A percentile compares a stretch with the other conserved stretches of the same genome.
These are phyloP conservation scores for Tringa solitaria DNA, from an alignment of 2,113 vertebrate species.

Conservation along the genomic window DNA sequence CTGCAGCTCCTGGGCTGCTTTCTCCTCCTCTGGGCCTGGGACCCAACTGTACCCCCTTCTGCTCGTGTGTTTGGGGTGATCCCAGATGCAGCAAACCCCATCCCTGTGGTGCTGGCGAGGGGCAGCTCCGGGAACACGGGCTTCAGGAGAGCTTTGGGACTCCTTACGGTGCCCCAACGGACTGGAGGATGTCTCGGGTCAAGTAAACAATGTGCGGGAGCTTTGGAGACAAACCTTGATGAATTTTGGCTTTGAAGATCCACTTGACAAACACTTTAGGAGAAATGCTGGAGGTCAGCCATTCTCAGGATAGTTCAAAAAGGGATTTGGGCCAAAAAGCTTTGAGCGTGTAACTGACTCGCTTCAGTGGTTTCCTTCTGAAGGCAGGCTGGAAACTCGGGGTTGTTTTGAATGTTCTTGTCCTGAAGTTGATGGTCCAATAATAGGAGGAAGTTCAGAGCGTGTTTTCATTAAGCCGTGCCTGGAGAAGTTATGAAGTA, in stretches of 20 bases:
- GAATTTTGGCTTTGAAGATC: not conserved
- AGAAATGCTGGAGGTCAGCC: not conserved
- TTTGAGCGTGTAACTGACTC: not conserved
- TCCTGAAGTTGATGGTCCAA: not conserved
- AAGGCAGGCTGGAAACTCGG: not conserved
- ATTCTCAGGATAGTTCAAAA: not conserved
- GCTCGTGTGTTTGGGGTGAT: not conserved
- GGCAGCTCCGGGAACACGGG: rapidly evolving
- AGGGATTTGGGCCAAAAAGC: not conserved
- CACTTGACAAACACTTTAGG: not conserved
- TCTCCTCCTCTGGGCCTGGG: not conserved
- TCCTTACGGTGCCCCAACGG: not conserved
- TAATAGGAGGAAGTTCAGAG: not conserved
- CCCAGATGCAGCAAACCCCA: rapidly evolving
- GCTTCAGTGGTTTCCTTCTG: not conserved
- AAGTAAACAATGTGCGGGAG: not conserved
- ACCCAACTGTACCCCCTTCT: rapidly evolving
- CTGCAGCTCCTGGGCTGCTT: not conserved
- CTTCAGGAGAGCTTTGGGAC: not conserved
- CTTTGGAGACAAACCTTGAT: not conserved
- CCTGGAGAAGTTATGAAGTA: not conserved
- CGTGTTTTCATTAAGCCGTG: rapidly evolving
- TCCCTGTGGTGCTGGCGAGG: not conserved
- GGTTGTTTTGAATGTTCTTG: not conserved
- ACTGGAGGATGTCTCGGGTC: not conserved